A percentile compares a stretch with the other conserved stretches of the same genome.
Conservation (phyloP, 2,797 vertebrate genomes). For the Mormyrops attenuatus region DNA sequence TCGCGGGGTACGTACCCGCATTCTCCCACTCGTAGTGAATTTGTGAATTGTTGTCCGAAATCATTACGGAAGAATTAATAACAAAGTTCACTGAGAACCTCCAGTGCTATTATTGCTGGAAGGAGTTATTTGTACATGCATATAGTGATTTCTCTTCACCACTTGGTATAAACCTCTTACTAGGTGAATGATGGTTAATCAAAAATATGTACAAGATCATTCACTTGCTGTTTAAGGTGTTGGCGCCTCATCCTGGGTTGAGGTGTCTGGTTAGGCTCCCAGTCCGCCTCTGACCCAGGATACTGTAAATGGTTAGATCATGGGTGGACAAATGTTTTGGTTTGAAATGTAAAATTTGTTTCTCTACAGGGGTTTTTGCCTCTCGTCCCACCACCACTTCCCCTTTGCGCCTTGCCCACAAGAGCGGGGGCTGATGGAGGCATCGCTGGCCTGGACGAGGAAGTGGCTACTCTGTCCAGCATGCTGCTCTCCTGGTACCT, state of each 20-base stretch:
- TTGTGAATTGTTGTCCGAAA: neutral
- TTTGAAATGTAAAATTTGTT: neutral
- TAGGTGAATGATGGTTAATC: no score
- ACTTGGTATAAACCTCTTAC: neutral
- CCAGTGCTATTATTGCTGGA: neutral
- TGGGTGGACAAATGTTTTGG: neutral
- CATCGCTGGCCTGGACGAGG: neutral
- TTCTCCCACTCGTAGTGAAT: neutral
- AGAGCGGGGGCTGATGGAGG: constrained; percentile 3
- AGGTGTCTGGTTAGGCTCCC: neutral
- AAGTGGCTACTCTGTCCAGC: constrained; percentile 33
- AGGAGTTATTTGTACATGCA: neutral
- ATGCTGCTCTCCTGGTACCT: constrained; percentile 65
- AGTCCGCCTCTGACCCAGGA: no score
- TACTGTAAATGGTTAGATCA: neutral
- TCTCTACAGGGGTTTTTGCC: constrained; percentile 32
- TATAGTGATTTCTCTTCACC: neutral
- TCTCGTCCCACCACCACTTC: constrained; percentile 35
- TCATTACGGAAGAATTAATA: neutral
- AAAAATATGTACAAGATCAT: no score
- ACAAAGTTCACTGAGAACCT: neutral
- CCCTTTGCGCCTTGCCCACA: constrained; percentile 23
- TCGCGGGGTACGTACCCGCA: neutral
- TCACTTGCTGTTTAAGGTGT: no score
- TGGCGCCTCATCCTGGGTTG: no score